Evolutionary conservation across 1,140 invertebrate species (phyloP).

Genomic region (Bombus haemorrhoidalis): DNA sequence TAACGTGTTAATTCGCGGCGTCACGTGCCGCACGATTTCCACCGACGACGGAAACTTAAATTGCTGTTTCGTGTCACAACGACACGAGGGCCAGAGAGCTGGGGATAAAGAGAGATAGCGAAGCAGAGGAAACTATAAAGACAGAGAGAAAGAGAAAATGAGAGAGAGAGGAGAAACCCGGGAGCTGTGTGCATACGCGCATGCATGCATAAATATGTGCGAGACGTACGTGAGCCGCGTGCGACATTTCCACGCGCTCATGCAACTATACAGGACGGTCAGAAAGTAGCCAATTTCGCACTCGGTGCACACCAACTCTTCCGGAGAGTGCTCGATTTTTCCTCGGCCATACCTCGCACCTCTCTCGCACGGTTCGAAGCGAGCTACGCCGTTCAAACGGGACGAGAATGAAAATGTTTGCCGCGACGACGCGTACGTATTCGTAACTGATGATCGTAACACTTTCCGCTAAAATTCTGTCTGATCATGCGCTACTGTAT

Average conservation of each 20-base stretch:
- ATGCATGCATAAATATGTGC: conserved; percentile 49
- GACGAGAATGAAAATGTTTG: conserved; percentile 9
- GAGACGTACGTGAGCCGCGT: conserved; percentile 30
- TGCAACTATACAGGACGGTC: not conserved
- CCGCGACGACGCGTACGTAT: not conserved
- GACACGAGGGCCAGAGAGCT: not conserved
- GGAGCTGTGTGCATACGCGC: conserved; percentile 22
- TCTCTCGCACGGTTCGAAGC: not conserved
- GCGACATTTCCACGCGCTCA: conserved; percentile 35
- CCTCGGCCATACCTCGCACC: not conserved
- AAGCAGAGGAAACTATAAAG: too few relatives aligned
- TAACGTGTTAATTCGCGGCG: conserved; percentile 77
- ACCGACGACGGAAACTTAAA: conserved; percentile 75
- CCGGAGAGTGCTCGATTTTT: conserved; percentile 27
- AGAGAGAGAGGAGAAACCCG: not conserved
- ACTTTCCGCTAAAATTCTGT: not conserved
- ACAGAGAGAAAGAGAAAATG: not conserved
- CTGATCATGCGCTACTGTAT: not conserved
- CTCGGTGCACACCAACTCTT: conserved; percentile 22
- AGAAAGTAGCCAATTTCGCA: conserved; percentile 41
- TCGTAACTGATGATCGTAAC: not conserved
- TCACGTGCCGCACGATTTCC: conserved; percentile 71
- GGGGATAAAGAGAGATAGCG: not conserved
- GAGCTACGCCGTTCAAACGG: not conserved
- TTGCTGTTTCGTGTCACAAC: conserved; percentile 76